These are phyloP conservation scores for Gryllus longicercus DNA, from an alignment of 2,888 invertebrate species.

Conservation along the genomic window DNA sequence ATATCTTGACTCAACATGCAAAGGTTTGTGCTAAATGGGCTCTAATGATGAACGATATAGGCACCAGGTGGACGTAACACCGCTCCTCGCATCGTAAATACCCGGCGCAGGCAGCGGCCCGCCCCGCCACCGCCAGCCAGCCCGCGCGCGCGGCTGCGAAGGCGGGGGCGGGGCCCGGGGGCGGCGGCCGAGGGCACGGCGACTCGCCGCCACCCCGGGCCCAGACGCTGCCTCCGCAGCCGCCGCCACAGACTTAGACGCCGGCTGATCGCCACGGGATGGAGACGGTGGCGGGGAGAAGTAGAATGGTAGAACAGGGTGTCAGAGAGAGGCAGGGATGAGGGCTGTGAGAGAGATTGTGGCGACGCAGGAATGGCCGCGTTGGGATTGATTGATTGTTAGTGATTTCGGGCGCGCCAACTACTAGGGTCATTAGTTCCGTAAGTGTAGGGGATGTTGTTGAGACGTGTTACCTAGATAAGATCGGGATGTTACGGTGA, in stretches of 20 bases:
- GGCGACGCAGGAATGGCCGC: too few relatives aligned
- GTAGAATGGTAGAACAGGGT: too few relatives aligned
- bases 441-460: too few relatives aligned
- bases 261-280: not conserved
- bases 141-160: conserved; percentile 18
- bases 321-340: too few relatives aligned
- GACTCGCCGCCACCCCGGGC: not conserved
- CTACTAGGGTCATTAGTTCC: too few relatives aligned
- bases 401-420: too few relatives aligned
- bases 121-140: not conserved
- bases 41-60: conserved; percentile 44
- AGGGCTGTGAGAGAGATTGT: too few relatives aligned
- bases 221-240: not conserved
- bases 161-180: not conserved
- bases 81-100: conserved; percentile 40
- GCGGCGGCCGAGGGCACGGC: not conserved
- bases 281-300: not conserved
- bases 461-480: too few relatives aligned
- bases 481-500: too few relatives aligned
- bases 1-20: conserved; percentile 38
- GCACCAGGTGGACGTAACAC: conserved; percentile 45
- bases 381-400: too few relatives aligned
- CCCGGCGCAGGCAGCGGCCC: conserved; percentile 22
- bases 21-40: conserved; percentile 37
- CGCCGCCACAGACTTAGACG: not conserved